phyloP scores from a whole-genome alignment of 2,113 vertebrate genomes.

The Pachypanchax playfairii region DNA sequence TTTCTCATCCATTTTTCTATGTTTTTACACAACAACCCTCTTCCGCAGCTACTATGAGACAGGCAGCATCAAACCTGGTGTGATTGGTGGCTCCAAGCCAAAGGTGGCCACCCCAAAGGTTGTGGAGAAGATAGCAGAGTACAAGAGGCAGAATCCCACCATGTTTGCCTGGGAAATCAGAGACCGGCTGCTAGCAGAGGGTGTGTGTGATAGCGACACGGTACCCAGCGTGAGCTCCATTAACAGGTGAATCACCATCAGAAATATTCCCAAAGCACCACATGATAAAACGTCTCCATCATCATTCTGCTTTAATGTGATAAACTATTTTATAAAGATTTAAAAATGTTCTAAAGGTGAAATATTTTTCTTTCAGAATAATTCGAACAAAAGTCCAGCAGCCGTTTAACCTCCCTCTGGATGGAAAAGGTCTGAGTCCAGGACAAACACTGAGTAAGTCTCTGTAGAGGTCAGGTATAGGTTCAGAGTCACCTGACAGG shows the following conservation, averaged over 20 bases:
- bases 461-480: background rate
- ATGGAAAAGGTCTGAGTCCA: slow-evolving; percentile 87
- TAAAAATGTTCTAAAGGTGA: background rate
- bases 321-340: background rate
- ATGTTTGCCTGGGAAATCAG: slow-evolving; percentile 95
- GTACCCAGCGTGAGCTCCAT: slow-evolving; percentile 93
- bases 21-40: background rate
- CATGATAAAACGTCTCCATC: no score
- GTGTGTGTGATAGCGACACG: slow-evolving; percentile 88
- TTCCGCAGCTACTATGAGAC: slow-evolving; percentile 86
- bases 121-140: slow-evolving; percentile 91
- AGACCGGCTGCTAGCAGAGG: slow-evolving; percentile 87
- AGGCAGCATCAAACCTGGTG: slow-evolving; percentile 90
- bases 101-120: no score
- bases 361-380: slow-evolving; percentile 77
- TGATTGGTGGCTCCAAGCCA: slow-evolving; percentile 89
- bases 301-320: no score
- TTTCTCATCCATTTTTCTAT: background rate
- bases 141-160: slow-evolving; percentile 91
- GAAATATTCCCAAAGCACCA: background rate
- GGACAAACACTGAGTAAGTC: slow-evolving; percentile 88
- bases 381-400: slow-evolving; percentile 93
- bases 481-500: no score
- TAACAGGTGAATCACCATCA: slow-evolving; percentile 81
- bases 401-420: slow-evolving; percentile 89